These are phyloP conservation scores for Anoplolepis gracilipes DNA, from an alignment of 1,140 invertebrate species.

Conservation along the genomic window DNA sequence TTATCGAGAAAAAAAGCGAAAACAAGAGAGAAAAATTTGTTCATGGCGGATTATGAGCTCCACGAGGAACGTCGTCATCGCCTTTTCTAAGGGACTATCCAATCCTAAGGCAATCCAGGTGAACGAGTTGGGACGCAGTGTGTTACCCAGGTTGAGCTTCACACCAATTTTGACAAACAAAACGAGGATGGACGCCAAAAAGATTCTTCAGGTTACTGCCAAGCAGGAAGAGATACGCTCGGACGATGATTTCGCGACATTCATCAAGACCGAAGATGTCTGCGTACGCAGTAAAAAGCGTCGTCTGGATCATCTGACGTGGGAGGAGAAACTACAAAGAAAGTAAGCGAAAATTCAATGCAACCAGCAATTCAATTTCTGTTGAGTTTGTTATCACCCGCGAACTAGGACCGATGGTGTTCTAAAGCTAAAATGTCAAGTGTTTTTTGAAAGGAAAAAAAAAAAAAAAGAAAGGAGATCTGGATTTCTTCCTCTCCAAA, in stretches of 20 bases:
- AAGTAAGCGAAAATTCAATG: slow-evolving; percentile 88
- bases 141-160: slow-evolving; percentile 77
- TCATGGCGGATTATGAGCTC: slow-evolving; percentile 81
- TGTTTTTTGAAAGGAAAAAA: too few species aligned
- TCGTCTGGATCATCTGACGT: slow-evolving; percentile 91
- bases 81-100: slow-evolving; percentile 80
- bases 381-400: too few species aligned
- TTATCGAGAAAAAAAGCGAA: too few species aligned
- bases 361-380: not conserved
- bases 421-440: too few species aligned
- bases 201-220: slow-evolving; percentile 49
- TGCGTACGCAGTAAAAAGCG: slow-evolving; percentile 88
- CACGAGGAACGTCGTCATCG: slow-evolving; percentile 82
- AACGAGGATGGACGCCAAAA: slow-evolving; percentile 72
- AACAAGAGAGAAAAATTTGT: too few species aligned
- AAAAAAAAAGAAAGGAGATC: too few species aligned
- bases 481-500: too few species aligned
- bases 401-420: too few species aligned
- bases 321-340: slow-evolving; percentile 93
- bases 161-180: slow-evolving; percentile 77
- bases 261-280: slow-evolving; percentile 70
- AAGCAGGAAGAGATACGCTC: slow-evolving; percentile 63
- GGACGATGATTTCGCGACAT: slow-evolving; percentile 57
- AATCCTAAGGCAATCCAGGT: slow-evolving; percentile 65
- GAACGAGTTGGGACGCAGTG: slow-evolving; percentile 51